Evolutionary conservation across 2,113 vertebrate genomes (phyloP).

Genomic region (Madoqua kirkii): DNA sequence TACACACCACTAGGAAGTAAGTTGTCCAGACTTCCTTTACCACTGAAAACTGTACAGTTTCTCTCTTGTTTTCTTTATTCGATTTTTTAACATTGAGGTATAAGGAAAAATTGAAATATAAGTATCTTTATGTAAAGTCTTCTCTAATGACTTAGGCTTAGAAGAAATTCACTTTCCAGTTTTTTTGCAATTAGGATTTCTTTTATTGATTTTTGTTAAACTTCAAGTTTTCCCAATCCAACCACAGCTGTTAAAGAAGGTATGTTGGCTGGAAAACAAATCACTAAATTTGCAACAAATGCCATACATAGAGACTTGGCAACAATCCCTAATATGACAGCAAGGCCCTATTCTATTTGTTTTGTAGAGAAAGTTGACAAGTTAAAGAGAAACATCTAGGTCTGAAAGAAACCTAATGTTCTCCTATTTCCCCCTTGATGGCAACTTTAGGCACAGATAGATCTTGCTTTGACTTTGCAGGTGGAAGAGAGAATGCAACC

Average conservation of each 20-base stretch:
- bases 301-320: not conserved
- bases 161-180: not conserved
- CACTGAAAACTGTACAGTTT: not conserved
- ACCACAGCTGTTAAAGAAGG: not conserved
- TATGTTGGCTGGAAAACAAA: not conserved
- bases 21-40: constrained; percentile 40
- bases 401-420: constrained; percentile 8
- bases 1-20: constrained; percentile 34
- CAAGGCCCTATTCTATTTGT: not conserved
- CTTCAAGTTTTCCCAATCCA: constrained; percentile 1
- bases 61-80: not conserved
- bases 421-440: not conserved
- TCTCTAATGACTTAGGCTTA: not conserved
- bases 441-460: not conserved
- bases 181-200: not conserved
- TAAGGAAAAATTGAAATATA: not conserved
- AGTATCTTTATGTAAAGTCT: not conserved
- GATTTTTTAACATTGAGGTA: not conserved
- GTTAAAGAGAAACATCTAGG: not conserved
- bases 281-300: constrained; percentile 1
- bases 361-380: not conserved
- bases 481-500: not conserved
- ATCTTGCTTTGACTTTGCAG: not conserved
- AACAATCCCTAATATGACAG: not conserved
- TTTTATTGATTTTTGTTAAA: not conserved